phyloP scores from a whole-genome alignment of 2,888 invertebrate species.

The Meiosimyza decipiens region DNA sequence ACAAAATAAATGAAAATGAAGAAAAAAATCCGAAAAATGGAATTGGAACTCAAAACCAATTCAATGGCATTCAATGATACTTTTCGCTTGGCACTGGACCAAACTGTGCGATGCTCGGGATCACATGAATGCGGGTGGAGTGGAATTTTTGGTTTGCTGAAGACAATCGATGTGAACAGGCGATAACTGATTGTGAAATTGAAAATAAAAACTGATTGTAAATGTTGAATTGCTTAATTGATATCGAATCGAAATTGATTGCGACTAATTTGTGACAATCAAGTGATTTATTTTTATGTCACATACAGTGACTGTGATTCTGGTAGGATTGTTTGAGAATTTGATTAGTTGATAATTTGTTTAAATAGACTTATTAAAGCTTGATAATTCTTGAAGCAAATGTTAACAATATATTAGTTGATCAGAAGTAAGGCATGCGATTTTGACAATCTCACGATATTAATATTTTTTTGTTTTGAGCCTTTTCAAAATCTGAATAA shows the following conservation, averaged over 20 bases:
- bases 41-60: conserved; percentile 8
- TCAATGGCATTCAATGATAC: conserved; percentile 14
- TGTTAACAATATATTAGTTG: too few relatives aligned
- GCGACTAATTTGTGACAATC: conserved; percentile 61
- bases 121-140: conserved; percentile 42
- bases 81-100: background rate
- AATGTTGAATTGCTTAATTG: conserved; percentile 52
- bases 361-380: too few relatives aligned
- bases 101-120: background rate
- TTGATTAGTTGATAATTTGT: background rate
- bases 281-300: conserved; percentile 40
- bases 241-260: conserved; percentile 55
- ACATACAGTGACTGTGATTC: background rate
- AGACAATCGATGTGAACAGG: background rate
- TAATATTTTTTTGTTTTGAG: too few relatives aligned
- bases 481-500: too few relatives aligned
- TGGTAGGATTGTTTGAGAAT: background rate
- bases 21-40: background rate
- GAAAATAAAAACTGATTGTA: conserved; percentile 22
- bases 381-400: too few relatives aligned
- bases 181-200: conserved; percentile 4
- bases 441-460: too few relatives aligned
- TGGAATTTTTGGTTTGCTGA: conserved; percentile 18
- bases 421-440: too few relatives aligned
- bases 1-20: conserved; percentile 24